These are phyloP conservation scores for Anastatus disparis DNA, from an alignment of 1,140 invertebrate genomes.

Conservation along the genomic window DNA sequence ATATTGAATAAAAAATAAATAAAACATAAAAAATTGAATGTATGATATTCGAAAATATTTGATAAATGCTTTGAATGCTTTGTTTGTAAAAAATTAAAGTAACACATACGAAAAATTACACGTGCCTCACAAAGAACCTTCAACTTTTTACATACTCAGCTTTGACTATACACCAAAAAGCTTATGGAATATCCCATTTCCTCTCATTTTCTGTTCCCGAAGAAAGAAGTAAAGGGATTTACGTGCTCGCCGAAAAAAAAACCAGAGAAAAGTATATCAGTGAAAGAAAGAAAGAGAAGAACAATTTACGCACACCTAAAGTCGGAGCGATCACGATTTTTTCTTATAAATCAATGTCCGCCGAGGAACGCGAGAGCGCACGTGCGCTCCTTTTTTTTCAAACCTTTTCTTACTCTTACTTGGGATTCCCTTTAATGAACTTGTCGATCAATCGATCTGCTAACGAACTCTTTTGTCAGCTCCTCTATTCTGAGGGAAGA, in stretches of 20 bases:
- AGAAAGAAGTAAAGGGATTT: neutral
- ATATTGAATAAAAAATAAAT: no score
- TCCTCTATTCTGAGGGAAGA: neutral
- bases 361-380: neutral
- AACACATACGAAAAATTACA: no score
- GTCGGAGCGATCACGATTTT: slow-evolving; percentile 17
- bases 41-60: no score
- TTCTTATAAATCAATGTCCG: slow-evolving; percentile 17
- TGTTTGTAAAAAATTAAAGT: no score
- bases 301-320: neutral
- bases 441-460: slow-evolving; percentile 19
- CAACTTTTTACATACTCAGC: no score
- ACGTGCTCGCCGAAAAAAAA: neutral
- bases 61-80: no score
- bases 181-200: no score
- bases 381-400: neutral
- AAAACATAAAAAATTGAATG: no score
- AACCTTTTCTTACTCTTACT: neutral
- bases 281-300: neutral
- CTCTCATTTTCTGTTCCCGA: no score
- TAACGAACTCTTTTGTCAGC: slow-evolving; percentile 9
- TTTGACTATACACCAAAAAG: no score
- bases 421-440: slow-evolving; percentile 7
- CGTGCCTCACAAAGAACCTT: no score
- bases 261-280: no score